Conservation (phyloP, 2,113 vertebrate species). For the Oriolus oriolus region DNA sequence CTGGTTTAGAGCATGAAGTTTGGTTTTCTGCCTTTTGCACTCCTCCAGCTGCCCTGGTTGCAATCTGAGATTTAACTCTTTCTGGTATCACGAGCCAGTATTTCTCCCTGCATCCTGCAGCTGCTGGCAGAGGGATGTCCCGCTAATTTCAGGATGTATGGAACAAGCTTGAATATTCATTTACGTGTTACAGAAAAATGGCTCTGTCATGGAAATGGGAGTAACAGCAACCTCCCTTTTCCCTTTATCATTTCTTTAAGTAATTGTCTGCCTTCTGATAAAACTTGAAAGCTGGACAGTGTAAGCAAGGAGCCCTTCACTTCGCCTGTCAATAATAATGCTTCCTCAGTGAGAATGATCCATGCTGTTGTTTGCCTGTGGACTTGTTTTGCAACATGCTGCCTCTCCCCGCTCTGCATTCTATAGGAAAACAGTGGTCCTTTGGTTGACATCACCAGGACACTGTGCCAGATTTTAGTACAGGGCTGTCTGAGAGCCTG, state of each 20-base stretch:
- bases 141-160: neutral
- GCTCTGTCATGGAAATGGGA: neutral
- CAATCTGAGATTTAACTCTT: slow-evolving; percentile 37
- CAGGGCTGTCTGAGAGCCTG: neutral
- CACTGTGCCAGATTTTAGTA: neutral
- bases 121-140: neutral
- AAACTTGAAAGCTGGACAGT: neutral
- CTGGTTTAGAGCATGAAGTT: slow-evolving; percentile 43
- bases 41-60: slow-evolving; percentile 44
- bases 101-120: neutral
- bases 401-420: neutral
- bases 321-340: neutral
- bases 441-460: neutral
- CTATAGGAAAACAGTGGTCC: neutral
- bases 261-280: neutral
- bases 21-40: slow-evolving; percentile 42
- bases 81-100: neutral
- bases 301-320: neutral
- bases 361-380: neutral
- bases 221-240: neutral
- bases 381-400: neutral
- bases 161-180: neutral
- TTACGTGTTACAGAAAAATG: fast-evolving
- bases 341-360: neutral
- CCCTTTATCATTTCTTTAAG: neutral